Conservation (phyloP, 2,113 vertebrate species). For the Paratilapia polleni region DNA sequence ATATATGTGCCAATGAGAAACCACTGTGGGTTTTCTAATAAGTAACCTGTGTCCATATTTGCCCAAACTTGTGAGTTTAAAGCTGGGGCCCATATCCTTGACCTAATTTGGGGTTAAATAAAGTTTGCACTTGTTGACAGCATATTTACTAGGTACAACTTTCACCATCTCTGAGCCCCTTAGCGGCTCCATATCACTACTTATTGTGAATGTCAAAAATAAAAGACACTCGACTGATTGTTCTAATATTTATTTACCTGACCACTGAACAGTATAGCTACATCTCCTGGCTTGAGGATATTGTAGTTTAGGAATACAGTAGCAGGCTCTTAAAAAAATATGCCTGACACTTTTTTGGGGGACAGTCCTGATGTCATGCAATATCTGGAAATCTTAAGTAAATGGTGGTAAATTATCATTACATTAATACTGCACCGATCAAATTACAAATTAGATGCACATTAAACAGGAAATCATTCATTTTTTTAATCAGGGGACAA, state of each 20-base stretch:
- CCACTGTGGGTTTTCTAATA: slow-evolving; percentile 71
- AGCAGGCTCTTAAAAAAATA: neutral
- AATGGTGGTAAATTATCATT: neutral
- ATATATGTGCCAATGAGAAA: slow-evolving; percentile 42
- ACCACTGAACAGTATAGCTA: neutral
- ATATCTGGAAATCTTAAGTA: neutral
- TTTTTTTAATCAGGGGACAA: too few species aligned
- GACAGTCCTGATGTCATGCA: neutral
- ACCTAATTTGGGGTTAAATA: slow-evolving; percentile 82
- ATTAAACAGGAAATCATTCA: neutral
- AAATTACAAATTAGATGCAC: neutral
- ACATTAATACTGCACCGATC: neutral
- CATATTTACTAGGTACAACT: slow-evolving; percentile 74
- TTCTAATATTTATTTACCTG: slow-evolving; percentile 22
- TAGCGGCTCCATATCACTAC: neutral
- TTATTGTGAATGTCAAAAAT: slow-evolving; percentile 30
- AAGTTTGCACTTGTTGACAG: slow-evolving; percentile 80
- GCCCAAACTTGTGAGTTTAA: slow-evolving; percentile 76
- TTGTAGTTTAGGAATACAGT: neutral
- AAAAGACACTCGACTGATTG: slow-evolving; percentile 7
- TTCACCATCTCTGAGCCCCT: slow-evolving; percentile 56
- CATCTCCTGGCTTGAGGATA: neutral
- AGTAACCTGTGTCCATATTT: slow-evolving; percentile 84
- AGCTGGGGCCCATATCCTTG: slow-evolving; percentile 79
- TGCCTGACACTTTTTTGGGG: neutral